phyloP scores from a whole-genome alignment of 53 echinoderm and acorn worm species.

The Pentamera pediparva region DNA sequence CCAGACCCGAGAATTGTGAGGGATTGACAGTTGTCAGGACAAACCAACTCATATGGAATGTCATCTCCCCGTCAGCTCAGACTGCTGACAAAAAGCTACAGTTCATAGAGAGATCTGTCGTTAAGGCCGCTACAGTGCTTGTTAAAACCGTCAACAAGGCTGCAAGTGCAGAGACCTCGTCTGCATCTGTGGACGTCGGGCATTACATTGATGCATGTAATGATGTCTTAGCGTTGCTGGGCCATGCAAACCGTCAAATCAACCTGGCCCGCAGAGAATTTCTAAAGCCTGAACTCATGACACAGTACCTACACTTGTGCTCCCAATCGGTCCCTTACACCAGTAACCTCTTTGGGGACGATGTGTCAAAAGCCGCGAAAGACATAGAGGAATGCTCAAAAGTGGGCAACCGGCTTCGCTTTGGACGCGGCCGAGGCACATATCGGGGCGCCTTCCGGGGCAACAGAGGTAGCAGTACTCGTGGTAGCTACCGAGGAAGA shows the following conservation, averaged over 20 bases:
- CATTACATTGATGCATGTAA: background rate
- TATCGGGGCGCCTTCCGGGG: background rate
- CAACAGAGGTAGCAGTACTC: background rate
- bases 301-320: background rate
- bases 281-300: too few relatives aligned
- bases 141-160: background rate
- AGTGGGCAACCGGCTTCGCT: too few relatives aligned
- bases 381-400: too few relatives aligned
- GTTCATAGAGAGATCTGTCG: background rate
- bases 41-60: background rate
- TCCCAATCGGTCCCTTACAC: background rate
- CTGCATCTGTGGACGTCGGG: background rate
- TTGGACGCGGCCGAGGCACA: background rate
- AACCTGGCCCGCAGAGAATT: too few relatives aligned
- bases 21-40: background rate
- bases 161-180: background rate
- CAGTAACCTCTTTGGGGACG: background rate
- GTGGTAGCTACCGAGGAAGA: background rate
- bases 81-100: background rate
- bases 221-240: background rate
- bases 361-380: too few relatives aligned
- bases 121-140: background rate
- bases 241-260: too few relatives aligned
- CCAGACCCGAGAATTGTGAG: background rate
- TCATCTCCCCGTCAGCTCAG: background rate